Conservation (phyloP, 2,113 vertebrate genomes). For the Mohoua ochrocephala region DNA sequence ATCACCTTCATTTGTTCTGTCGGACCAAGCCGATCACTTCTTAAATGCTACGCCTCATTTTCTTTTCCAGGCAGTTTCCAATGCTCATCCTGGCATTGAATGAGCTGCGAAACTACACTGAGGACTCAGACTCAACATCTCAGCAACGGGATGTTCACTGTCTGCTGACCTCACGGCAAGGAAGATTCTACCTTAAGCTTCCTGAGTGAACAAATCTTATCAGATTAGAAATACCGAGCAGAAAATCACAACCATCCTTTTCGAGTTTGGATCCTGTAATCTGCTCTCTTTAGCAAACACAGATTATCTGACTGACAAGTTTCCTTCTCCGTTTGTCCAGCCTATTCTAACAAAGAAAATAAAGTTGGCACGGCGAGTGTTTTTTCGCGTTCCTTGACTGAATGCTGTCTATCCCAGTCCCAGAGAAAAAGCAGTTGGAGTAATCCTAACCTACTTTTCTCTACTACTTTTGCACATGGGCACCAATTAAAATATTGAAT, state of each 20-base stretch:
- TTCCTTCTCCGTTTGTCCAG: neutral
- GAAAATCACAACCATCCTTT: neutral
- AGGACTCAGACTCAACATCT: neutral
- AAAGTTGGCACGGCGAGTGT: neutral
- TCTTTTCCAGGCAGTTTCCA: neutral
- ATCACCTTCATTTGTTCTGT: neutral
- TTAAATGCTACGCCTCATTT: neutral
- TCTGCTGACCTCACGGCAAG: neutral
- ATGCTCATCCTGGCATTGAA: neutral
- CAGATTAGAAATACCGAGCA: neutral
- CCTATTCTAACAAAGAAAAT: constrained; percentile 21
- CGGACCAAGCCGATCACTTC: neutral
- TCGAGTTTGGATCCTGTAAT: neutral
- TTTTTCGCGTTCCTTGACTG: neutral
- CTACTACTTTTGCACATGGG: constrained; percentile 55
- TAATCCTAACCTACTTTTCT: constrained; percentile 54
- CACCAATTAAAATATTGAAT: constrained; percentile 65
- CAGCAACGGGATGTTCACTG: neutral
- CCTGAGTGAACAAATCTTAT: neutral
- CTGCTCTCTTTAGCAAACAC: neutral
- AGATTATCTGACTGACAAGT: neutral
- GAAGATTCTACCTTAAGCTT: neutral
- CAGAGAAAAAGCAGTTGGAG: neutral
- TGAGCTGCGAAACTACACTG: neutral
- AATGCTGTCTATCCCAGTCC: neutral